phyloP scores from a whole-genome alignment of 2,113 vertebrate genomes.

The Dipodomys stephensi region DNA sequence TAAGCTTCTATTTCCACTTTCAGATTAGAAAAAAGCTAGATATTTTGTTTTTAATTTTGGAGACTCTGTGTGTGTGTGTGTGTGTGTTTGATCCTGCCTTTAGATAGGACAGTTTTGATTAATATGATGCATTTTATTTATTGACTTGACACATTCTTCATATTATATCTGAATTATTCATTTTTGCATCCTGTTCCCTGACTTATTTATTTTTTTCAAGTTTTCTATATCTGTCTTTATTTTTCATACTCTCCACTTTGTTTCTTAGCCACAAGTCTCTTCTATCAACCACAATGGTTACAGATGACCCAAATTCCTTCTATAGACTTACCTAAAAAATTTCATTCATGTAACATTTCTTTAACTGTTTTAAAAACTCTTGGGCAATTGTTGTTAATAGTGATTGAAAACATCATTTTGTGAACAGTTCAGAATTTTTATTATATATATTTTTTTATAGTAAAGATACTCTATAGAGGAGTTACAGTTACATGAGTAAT shows the following conservation, averaged over 20 bases:
- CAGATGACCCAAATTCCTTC: not conserved
- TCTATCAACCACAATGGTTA: not conserved
- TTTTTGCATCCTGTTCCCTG: conserved; percentile 29
- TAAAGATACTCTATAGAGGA: no score
- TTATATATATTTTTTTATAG: not conserved
- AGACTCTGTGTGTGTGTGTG: not conserved
- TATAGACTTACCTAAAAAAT: not conserved
- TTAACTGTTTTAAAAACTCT: conserved; percentile 5
- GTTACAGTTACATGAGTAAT: no score
- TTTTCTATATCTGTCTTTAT: conserved; percentile 16
- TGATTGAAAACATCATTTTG: conserved; percentile 44
- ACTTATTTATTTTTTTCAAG: not conserved
- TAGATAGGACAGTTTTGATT: conserved; percentile 52
- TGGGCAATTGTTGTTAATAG: conserved; percentile 43
- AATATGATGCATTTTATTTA: conserved; percentile 68
- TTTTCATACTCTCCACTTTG: conserved; percentile 42
- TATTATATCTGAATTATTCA: conserved; percentile 50
- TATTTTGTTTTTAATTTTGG: conserved; percentile 30
- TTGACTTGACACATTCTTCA: conserved; percentile 38
- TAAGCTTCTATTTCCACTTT: conserved; percentile 78
- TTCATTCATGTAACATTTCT: not conserved
- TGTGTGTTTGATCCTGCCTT: conserved; percentile 35
- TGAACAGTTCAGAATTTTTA: conserved; percentile 54
- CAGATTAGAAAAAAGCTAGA: conserved; percentile 75
- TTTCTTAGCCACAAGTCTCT: not conserved